Evolutionary conservation across 2,888 invertebrate genomes (phyloP), one percentile per base, ranked within the genome.

Genomic region (Odontocerum albicorne): DNA sequence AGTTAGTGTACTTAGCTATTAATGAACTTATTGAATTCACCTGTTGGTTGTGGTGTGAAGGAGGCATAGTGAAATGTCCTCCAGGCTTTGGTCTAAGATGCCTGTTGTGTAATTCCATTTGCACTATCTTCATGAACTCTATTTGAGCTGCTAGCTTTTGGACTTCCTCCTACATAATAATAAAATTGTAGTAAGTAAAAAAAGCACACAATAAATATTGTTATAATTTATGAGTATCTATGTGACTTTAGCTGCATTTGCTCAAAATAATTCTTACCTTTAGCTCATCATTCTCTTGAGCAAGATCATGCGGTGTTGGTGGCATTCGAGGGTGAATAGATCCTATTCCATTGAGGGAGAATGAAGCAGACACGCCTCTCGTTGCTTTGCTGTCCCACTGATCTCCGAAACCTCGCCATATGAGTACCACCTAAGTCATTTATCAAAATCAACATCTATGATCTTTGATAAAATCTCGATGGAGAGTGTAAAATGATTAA

Each of bases 111-210:
- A 91, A 86, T 73, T 92, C 91, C 93, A 94, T 93, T 67, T 92
- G 90, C 15, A 93, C 92, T 70, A 92, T 92, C 76, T 92, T 92
- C 91, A 93, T 92, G 72, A 91, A 91, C 71, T 94, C 93, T 64
- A 94, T 92, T 72, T 93, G 92, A 17, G 91, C 90, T 0, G 93
- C 93, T 61, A 94, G 74, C 69, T 92, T 93, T 66, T 93, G 93
- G 22, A 94, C 87, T 74, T 94, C 92, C 69, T 94, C 93, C 91
- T 92, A 70, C 3, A 69, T 68, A 60, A 20, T 36, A 10, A 32
- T 17, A 33, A 19, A 45, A 33, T 17, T 19, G 20, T 10, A 12
- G 16, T 22, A n/a, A 12, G 8, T 20, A 19, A 35, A 7, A 6
- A 50, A 42, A 38, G 17, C 20, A 47, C 10, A 36, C 8, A 20